These are phyloP conservation scores for Argya squamiceps DNA, from an alignment of 2,797 vertebrate species.

Conservation along the genomic window DNA sequence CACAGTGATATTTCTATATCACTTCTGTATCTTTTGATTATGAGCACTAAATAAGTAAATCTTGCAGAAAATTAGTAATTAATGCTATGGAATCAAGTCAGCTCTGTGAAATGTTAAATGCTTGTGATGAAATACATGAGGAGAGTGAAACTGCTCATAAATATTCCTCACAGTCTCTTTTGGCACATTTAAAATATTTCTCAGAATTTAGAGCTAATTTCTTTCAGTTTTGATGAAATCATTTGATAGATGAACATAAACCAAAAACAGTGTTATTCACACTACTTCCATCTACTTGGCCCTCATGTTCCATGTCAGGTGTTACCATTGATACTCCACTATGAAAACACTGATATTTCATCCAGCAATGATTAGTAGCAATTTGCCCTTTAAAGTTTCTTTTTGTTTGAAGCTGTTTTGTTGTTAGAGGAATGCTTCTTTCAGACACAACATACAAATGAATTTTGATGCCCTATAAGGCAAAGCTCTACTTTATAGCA, in stretches of 20 bases:
- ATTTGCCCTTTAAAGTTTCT: not conserved
- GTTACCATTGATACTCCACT: not conserved
- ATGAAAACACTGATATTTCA: not conserved
- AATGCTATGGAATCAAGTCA: not conserved
- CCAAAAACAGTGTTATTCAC: not conserved
- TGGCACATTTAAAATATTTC: not conserved
- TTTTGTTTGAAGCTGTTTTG: not conserved
- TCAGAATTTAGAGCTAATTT: not conserved
- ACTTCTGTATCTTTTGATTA: not conserved
- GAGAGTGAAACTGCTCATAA: not conserved
- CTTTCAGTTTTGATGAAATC: not conserved
- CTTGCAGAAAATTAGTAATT: not conserved
- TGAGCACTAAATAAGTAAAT: not conserved
- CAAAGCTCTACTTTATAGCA: not conserved
- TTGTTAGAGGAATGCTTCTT: not conserved
- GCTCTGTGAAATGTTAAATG: not conserved
- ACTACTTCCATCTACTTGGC: not conserved
- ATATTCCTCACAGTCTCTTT: not conserved
- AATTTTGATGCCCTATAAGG: not conserved
- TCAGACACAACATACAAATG: not conserved
- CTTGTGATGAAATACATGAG: not conserved
- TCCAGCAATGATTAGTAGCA: not conserved
- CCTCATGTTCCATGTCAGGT: fast-evolving
- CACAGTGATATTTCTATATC: not conserved
- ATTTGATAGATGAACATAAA: not conserved